Base-by-base conservation (phyloP, 2,888 invertebrate genomes). In the Synanthedon vespiformis region DNA sequence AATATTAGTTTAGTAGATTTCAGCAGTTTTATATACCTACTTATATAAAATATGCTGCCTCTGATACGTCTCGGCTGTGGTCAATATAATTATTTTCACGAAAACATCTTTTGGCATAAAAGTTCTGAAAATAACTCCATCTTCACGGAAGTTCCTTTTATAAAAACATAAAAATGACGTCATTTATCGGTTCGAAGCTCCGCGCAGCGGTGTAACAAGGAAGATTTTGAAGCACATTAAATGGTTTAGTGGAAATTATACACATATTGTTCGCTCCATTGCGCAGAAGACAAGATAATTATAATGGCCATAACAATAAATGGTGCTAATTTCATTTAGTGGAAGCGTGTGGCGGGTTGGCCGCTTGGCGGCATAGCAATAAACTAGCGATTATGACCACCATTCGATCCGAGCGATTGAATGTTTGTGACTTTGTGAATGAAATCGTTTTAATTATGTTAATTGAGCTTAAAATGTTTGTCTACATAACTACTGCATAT, bases 261-360 rank as follows among this genome's bases (percentile, higher is more conserved):
- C 44, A 12, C 34, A 34, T 34, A 14, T 44, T 44, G 12, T 44
- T 44, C 57, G 59, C 60, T 61, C 58, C 62, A 62, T 63, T 55
- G 55, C 54, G 50, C 56, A 52, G 55, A 64, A 61, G 57, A 64
- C 58, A 55, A 58, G 61, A 65, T 72, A 68, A 72, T 71, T 66
- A 70, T 68, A 70, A 68, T 67, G 65, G 70, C 60, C 63, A 61
- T 64, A 67, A 65, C 67, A 64, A 64, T 70, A 67, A 73, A 72
- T 62, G 65, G 63, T 65, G 61, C 64, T 72, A 70, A 70, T 71
- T 69, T 62, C 58, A 68, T 67, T 69, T 62, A 63, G 63, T 65
- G 63, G 62, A 64, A 58, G 65, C 57, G 57, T 61, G 69, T 68
- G 67, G 68, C 62, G 67, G 69, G 64, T 68, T 61, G 53, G 57